A percentile compares a stretch with the other conserved stretches of the same genome.
These are phyloP conservation scores for Euphonia xanthogaster DNA, from an alignment of 2,797 vertebrate genomes.

Conservation along the genomic window DNA sequence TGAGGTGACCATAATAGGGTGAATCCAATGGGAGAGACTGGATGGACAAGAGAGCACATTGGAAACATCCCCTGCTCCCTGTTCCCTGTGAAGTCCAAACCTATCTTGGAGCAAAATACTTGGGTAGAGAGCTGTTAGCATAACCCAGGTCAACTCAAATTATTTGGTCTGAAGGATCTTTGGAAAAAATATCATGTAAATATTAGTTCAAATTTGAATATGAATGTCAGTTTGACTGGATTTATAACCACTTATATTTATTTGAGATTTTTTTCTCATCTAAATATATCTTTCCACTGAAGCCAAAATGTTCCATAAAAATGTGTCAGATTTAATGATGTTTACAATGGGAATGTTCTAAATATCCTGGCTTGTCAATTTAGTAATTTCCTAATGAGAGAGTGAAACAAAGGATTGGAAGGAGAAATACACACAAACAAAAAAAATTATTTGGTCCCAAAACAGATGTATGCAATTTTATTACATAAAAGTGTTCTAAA, in stretches of 20 bases:
- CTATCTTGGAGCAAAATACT: neutral
- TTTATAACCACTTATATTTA: neutral
- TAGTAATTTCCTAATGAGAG: slow-evolving; percentile 39
- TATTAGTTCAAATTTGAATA: neutral
- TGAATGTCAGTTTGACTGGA: neutral
- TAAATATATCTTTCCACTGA: slow-evolving; percentile 42
- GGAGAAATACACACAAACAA: neutral
- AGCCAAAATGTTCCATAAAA: slow-evolving; percentile 46
- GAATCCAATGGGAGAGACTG: neutral
- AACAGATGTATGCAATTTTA: neutral
- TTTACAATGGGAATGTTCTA: slow-evolving; percentile 41
- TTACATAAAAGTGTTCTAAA: neutral
- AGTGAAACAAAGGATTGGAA: slow-evolving; percentile 12
- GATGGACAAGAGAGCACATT: neutral
- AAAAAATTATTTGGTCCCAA: neutral
- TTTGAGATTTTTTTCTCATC: neutral
- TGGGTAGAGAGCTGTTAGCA: neutral
- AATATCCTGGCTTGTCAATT: slow-evolving; percentile 38
- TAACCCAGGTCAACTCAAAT: neutral
- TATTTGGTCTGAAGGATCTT: neutral
- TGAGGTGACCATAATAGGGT: neutral
- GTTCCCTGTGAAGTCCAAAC: neutral
- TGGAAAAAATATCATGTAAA: neutral
- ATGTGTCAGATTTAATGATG: slow-evolving; percentile 42
- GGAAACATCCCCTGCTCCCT: neutral